Evolutionary conservation across 2,797 vertebrate genomes (phyloP).

Genomic region (Silurus lanzhouensis): DNA sequence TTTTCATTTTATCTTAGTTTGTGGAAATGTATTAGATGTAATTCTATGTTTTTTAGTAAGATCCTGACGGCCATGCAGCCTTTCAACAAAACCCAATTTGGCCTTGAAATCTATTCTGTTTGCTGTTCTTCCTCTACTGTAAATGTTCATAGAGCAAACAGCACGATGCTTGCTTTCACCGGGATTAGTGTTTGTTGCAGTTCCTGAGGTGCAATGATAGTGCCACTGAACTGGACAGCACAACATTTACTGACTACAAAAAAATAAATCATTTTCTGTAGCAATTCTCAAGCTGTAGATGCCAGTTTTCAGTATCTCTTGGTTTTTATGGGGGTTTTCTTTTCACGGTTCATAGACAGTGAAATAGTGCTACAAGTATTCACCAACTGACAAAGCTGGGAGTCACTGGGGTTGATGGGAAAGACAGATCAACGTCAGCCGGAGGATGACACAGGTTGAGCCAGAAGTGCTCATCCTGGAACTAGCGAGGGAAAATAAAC

Average conservation of each 20-base stretch:
- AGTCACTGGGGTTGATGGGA: conserved; percentile 20
- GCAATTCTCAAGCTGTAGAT: neutral
- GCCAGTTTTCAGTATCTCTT: neutral
- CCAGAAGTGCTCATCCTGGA: neutral
- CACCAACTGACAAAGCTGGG: conserved; percentile 26
- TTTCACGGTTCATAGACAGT: conserved; percentile 1
- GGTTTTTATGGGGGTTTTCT: neutral
- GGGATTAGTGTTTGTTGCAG: neutral
- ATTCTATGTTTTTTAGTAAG: neutral
- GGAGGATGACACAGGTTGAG: conserved; percentile 17
- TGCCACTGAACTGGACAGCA: too few relatives aligned
- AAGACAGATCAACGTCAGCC: conserved; percentile 41
- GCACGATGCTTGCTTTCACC: neutral
- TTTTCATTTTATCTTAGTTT: neutral
- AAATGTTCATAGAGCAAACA: neutral
- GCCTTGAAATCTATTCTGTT: neutral
- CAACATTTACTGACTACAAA: neutral
- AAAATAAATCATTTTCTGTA: neutral
- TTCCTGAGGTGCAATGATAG: neutral
- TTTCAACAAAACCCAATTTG: neutral
- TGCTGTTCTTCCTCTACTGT: neutral
- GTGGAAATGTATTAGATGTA: neutral
- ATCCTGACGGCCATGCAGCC: neutral
- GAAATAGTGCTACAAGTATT: neutral
- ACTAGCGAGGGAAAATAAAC: conserved; percentile 10